Evolutionary conservation across 23 tunicate species (phyloP), one percentile per base, ranked within the genome.

Genomic region (Halocynthia aurantium): DNA sequence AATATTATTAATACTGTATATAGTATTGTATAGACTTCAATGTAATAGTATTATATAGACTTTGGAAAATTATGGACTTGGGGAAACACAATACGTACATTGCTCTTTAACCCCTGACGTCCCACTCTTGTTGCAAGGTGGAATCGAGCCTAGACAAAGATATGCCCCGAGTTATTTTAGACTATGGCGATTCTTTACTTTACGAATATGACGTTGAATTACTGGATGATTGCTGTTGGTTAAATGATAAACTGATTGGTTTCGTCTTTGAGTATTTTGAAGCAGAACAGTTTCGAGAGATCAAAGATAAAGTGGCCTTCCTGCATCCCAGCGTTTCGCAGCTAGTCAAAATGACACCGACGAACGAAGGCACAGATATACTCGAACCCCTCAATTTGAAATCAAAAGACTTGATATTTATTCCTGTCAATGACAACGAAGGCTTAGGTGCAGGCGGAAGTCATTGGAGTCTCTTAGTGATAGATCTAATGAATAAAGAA

Each of bases 241-340:
- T 88, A 53, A 88, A 88, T 67, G 95, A 88, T 60, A 88, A 88
- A 40, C 78, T 88, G 8, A 88, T 88, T 67, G 81, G 87, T 5
- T 88, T 88, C 51, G 72, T 74, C 73, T 88, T 83, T 73, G 81
- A 88, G 83, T 82, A 82, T 61, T 82, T 82, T 82, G 71, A 73
- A 52, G 19, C 15, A 5, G 65, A 74, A 15, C 21, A 73, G 40
- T 82, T 82, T 52, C 62, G 74, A 60, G 69, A 52, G 15, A 8
- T 52, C 0, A 22, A 56, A 7, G 55, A 73, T 11, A 61, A 7
- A 7, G 57, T 74, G 51, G 50, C 22, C 17, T 82, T 82, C 51
- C 8, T 82, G 64, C 66, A 82, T 61, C 85, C 85, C 53, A 77
- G 78, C 62, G 79, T 82, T 7, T 80, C 74, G 9, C 85, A 82